These are phyloP conservation scores for Andrena cerasifolii DNA, from an alignment of 1,140 invertebrate species.

Conservation along the genomic window DNA sequence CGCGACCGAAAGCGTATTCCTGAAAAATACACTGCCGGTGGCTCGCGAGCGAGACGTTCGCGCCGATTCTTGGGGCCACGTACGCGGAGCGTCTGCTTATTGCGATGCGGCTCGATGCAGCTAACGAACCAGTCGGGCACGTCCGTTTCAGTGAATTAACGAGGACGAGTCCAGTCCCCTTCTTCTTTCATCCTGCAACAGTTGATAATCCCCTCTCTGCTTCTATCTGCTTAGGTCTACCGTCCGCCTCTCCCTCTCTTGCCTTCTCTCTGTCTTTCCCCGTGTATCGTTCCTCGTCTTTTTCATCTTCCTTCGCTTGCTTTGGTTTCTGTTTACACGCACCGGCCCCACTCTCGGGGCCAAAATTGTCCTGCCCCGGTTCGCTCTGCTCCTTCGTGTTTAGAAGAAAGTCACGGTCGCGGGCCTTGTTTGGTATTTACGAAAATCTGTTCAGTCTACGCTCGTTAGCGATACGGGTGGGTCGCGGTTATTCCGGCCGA, in stretches of 20 bases:
- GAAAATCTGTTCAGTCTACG: too few relatives aligned
- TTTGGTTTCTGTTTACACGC: too few relatives aligned
- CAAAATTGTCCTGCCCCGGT: too few relatives aligned
- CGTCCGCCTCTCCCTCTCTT: neutral
- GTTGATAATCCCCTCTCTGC: neutral
- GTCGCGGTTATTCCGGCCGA: too few relatives aligned
- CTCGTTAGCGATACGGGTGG: too few relatives aligned
- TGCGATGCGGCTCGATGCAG: slow-evolving; percentile 1
- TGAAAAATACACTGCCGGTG: neutral
- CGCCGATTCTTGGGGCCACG: neutral
- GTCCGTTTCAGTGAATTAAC: slow-evolving; percentile 16
- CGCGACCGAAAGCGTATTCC: slow-evolving; percentile 8
- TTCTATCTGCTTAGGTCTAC: too few relatives aligned
- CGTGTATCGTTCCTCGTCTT: neutral
- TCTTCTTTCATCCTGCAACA: neutral
- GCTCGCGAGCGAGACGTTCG: neutral
- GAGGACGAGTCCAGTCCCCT: slow-evolving; percentile 20
- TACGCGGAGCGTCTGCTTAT: slow-evolving; percentile 1
- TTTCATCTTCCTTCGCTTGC: too few relatives aligned
- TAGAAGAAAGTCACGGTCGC: too few relatives aligned
- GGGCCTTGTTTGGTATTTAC: too few relatives aligned
- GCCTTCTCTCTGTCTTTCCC: neutral
- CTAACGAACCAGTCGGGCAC: slow-evolving; percentile 14
- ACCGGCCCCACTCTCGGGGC: too few relatives aligned
- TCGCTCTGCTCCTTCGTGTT: too few relatives aligned